Base-by-base conservation (phyloP, 2,888 invertebrate species). In the Athalia circularis region DNA sequence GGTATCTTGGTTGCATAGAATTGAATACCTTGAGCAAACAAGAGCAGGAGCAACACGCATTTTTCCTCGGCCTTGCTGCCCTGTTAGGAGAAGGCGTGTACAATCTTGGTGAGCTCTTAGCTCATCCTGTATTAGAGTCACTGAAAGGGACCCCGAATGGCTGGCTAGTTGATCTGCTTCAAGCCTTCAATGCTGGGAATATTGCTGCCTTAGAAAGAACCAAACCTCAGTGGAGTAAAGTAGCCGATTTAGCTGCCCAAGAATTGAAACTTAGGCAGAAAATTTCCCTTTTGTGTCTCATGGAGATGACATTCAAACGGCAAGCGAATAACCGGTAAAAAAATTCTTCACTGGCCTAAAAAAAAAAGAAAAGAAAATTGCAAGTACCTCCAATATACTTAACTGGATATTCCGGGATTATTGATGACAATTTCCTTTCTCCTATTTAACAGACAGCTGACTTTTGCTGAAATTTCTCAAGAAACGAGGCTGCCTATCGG, bases 241-340 rank as follows among this genome's bases (percentile, higher is more conserved):
- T 97, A 83, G 95, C 97, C 0, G 98, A 98, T 90, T 91, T 99
- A 29, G 93, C 94, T 8, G 94, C 95, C 0, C 95, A 97, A 81
- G 97, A 98, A 87, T 90, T 94, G 0, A 94, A 95, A 86, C 91
- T 99, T 82, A 92, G 96, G 29, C 96, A 97, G 90, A 99, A 99
- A 92, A 98, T 99, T 80, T 97, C 97, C 0, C 92, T 99, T 29
- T 92, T 99, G 13, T 98, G 99, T 88, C 93, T 99, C 0, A 99
- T 99, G 98, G 98, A 99, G 95, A 98, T 99, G 97, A 98, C 99
- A 0, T 98, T 99, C 88, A 97, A 96, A 88, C 94, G 98, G 74
- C 95, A 98, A 0, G 96, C 98, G 0, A 96, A 96, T 72, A 94
- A 97, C 84, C 92, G 96, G 90, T 90, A 79, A 70, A 70, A 50